These are phyloP conservation scores for Lithobates pipiens DNA, from an alignment of 2,797 vertebrate genomes.

Conservation along the genomic window DNA sequence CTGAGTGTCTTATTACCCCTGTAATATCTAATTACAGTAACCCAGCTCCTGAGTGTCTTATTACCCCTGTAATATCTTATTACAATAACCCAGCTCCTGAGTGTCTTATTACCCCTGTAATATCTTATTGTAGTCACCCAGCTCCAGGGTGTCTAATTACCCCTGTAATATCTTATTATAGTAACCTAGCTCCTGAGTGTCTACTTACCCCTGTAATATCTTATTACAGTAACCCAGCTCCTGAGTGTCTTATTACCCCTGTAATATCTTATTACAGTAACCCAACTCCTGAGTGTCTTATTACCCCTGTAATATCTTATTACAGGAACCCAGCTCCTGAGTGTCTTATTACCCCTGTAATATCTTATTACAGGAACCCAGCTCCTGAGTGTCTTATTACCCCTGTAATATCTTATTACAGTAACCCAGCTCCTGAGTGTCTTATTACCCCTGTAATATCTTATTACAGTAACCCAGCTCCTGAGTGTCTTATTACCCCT, in stretches of 20 bases:
- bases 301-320: too few relatives aligned
- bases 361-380: too few relatives aligned
- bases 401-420: not conserved
- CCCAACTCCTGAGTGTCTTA: not conserved
- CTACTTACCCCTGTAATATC: not conserved
- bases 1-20: too few relatives aligned
- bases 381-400: not conserved
- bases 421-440: not conserved
- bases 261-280: not conserved
- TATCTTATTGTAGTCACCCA: too few relatives aligned
- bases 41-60: too few relatives aligned
- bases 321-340: too few relatives aligned
- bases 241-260: not conserved
- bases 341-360: too few relatives aligned
- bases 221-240: constrained; percentile 3
- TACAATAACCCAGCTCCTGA: too few relatives aligned
- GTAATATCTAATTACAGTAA: too few relatives aligned
- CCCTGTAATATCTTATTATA: not conserved
- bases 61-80: too few relatives aligned
- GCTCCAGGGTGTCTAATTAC: not conserved
- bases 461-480: constrained; percentile 6
- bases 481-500: not conserved
- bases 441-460: not conserved
- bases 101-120: too few relatives aligned
- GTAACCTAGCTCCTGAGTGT: not conserved